These are phyloP conservation scores for Halichoeres trimaculatus DNA, from an alignment of 2,113 vertebrate species.

Conservation along the genomic window DNA sequence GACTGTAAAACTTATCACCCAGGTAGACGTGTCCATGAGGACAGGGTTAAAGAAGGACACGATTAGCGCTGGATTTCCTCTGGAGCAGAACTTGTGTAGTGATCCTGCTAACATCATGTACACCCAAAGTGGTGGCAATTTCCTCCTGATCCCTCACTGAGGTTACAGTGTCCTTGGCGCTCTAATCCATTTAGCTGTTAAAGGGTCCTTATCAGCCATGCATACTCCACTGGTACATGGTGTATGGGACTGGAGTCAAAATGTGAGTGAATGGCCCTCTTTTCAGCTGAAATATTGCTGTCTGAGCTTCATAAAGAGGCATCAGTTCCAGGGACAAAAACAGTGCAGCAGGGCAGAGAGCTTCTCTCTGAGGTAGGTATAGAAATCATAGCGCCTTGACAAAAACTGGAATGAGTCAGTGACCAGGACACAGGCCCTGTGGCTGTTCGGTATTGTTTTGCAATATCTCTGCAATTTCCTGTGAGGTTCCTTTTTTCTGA, in stretches of 20 bases:
- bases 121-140: conserved; percentile 38
- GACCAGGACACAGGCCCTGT: conserved; percentile 22
- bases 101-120: conserved; percentile 29
- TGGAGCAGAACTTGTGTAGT: conserved; percentile 10
- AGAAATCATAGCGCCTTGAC: conserved; percentile 25
- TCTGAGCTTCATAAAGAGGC: conserved; percentile 32
- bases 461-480: conserved; percentile 37
- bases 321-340: conserved; percentile 14
- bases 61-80: not conserved
- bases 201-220: conserved; percentile 65
- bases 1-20: conserved; percentile 8
- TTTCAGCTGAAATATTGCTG: conserved; percentile 30
- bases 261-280: conserved; percentile 28
- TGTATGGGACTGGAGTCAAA: conserved; percentile 54
- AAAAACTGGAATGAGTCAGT: conserved; percentile 53
- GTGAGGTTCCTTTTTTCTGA: conserved; percentile 23
- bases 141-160: conserved; percentile 41
- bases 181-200: conserved; percentile 71
- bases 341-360: conserved; percentile 4
- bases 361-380: conserved; percentile 17
- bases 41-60: not conserved
- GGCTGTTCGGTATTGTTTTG: conserved; percentile 43
- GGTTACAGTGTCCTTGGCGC: conserved; percentile 68
- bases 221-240: conserved; percentile 51
- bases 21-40: not conserved